These are phyloP conservation scores for Drosophila kikkawai DNA, from an alignment of 1,140 invertebrate species.

Conservation along the genomic window DNA sequence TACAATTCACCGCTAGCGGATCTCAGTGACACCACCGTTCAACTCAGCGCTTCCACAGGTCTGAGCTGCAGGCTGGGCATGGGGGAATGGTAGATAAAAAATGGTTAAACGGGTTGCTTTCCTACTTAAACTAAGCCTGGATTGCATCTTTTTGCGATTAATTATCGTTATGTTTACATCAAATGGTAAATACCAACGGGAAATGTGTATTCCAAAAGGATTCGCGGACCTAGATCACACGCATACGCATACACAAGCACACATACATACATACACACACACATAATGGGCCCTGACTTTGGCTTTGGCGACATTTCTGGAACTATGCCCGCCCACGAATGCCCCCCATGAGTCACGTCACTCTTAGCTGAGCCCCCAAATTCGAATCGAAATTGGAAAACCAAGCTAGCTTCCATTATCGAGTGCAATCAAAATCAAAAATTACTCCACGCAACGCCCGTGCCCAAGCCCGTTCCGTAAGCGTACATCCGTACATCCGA, in stretches of 20 bases:
- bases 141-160: not conserved
- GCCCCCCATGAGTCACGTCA: slow-evolving; percentile 32
- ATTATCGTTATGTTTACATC: slow-evolving; percentile 24
- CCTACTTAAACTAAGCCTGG: not conserved
- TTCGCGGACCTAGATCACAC: slow-evolving; percentile 15
- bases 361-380: slow-evolving; percentile 12
- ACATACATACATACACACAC: not conserved
- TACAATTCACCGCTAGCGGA: slow-evolving; percentile 48
- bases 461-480: slow-evolving; percentile 17
- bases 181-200: slow-evolving; percentile 7
- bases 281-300: slow-evolving; percentile 13
- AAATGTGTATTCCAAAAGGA: slow-evolving; percentile 27
- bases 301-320: slow-evolving; percentile 38
- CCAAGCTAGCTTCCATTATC: slow-evolving; percentile 29
- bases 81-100: not conserved
- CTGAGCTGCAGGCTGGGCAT: slow-evolving; percentile 8
- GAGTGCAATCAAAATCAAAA: slow-evolving; percentile 42
- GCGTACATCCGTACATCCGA: slow-evolving; percentile 15
- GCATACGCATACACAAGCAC: not conserved
- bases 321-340: slow-evolving; percentile 38
- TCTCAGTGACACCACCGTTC: slow-evolving; percentile 49
- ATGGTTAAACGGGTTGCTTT: not conserved
- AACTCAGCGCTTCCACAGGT: slow-evolving; percentile 45
- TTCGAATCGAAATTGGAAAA: slow-evolving; percentile 30
- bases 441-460: slow-evolving; percentile 43